Base-by-base conservation (phyloP, 2,113 vertebrate species). In the Tapirus terrestris region DNA sequence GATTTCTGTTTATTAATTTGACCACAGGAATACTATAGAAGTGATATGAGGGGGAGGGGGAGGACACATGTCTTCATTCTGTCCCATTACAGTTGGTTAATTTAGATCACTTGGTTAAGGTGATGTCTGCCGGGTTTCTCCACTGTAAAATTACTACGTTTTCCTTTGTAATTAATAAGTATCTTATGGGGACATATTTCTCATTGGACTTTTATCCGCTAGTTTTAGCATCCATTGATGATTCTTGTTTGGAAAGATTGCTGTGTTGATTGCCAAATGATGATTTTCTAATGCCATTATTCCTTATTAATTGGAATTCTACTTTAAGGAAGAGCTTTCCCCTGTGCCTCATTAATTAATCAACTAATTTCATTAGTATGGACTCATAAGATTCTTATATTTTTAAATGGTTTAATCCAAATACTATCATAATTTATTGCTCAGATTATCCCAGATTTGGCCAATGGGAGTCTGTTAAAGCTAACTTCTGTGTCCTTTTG, bases 81-180 rank as follows among this genome's bases (percentile, higher is more conserved):
- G 43, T 29, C 29, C 39, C 21, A 5, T 81, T 95, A 33, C 13
- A 17, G 23, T 48, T 82, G 75, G 61, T 84, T 97, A 68, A 61
- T 77, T 92, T 83, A 63, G n/a, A 56, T 68, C 51, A 68, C 17
- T 61, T 77, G 61, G 16, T 76, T 87, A 82, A 92, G 13, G 2
- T 33, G 33, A 27, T 73, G 2, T 84, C 25, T 45, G 33, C 89
- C 63, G 33, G 58, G 6, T 92, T 76, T 70, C 39, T 82, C 17
- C 12, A 45, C 31, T 84, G 36, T 83, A 51, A 88, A 86, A 48
- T 87, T 75, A 60, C 6, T 39, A 48, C 33, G 76, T 81, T 65
- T 75, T 53, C 39, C 13, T 82, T 94, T 81, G 85, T 96, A 39
- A 68, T 53, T 87, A 91, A 29, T 45, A 88, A 75, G 17, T 70